Conservation (phyloP, 2,113 vertebrate species). For the Struthidea cinerea region DNA sequence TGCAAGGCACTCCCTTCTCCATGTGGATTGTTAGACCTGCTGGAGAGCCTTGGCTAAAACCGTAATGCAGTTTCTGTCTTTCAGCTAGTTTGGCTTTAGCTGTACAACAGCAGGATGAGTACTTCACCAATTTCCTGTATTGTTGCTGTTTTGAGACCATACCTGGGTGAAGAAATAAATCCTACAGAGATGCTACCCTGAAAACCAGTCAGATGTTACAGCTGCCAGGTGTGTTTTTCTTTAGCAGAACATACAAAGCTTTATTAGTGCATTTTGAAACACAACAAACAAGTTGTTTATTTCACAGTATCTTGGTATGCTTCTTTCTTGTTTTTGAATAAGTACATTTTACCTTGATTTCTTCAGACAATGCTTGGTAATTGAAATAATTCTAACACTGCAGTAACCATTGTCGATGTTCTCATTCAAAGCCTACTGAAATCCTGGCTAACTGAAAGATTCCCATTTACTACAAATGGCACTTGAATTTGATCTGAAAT, state of each 20-base stretch:
- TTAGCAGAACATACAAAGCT: neutral
- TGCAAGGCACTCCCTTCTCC: slow-evolving; percentile 32
- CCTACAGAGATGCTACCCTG: neutral
- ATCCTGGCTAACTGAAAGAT: neutral
- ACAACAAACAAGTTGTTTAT: neutral
- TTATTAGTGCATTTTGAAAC: neutral
- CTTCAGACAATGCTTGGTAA: neutral
- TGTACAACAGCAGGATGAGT: neutral
- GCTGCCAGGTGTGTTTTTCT: neutral
- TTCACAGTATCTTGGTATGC: neutral
- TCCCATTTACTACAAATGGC: neutral
- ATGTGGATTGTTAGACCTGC: slow-evolving; percentile 14
- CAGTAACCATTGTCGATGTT: neutral
- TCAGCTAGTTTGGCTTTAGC: neutral
- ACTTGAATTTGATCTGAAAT: neutral
- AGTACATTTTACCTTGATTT: neutral
- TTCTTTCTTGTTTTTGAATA: neutral
- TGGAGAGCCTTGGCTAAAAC: neutral
- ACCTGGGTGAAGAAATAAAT: neutral
- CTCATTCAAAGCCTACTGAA: neutral
- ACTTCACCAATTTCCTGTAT: neutral
- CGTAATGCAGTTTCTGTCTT: neutral
- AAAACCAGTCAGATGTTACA: neutral
- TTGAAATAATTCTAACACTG: neutral
- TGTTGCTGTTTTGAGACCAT: neutral